Evolutionary conservation across 2,888 invertebrate species (phyloP).

Genomic region (Apodemia hepburni): DNA sequence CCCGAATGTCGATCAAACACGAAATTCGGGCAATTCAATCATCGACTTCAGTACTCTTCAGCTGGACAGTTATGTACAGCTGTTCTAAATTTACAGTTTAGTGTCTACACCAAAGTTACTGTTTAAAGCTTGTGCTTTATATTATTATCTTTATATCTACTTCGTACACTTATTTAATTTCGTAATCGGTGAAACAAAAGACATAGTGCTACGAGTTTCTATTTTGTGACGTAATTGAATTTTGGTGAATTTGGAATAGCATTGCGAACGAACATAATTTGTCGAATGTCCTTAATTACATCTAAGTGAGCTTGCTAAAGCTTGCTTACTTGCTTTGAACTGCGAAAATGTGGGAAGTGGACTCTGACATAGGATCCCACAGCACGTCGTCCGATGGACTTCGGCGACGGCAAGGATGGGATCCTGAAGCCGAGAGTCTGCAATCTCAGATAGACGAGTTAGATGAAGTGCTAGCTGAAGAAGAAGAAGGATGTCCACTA

Average conservation of each 20-base stretch:
- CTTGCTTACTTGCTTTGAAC: constrained; percentile 24
- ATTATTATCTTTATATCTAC: not conserved
- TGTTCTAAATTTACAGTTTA: constrained; percentile 41
- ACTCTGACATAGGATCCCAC: constrained; percentile 65
- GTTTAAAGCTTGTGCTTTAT: not conserved
- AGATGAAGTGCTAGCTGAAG: constrained; percentile 84
- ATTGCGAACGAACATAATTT: constrained; percentile 25
- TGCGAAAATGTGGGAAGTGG: constrained; percentile 72
- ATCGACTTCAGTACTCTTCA: not conserved
- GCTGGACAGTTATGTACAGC: constrained; percentile 38
- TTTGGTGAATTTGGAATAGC: constrained; percentile 33
- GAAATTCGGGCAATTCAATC: constrained; percentile 22
- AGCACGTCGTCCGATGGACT: constrained; percentile 71
- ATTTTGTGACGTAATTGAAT: constrained; percentile 70
- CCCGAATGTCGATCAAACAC: too few species aligned
- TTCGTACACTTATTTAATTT: constrained; percentile 16
- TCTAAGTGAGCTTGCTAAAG: constrained; percentile 1
- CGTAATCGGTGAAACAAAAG: constrained; percentile 36
- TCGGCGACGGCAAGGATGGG: constrained; percentile 74
- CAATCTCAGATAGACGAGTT: constrained; percentile 74
- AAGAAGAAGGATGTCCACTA: constrained; percentile 90
- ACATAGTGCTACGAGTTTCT: constrained; percentile 37
- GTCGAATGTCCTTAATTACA: not conserved
- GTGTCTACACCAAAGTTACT: not conserved
- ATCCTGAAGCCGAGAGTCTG: constrained; percentile 69